Percentiles rank a stretch among this genome's conserved stretches.
Conservation (phyloP, 1,140 invertebrate species). For the Camponotus floridanus region DNA sequence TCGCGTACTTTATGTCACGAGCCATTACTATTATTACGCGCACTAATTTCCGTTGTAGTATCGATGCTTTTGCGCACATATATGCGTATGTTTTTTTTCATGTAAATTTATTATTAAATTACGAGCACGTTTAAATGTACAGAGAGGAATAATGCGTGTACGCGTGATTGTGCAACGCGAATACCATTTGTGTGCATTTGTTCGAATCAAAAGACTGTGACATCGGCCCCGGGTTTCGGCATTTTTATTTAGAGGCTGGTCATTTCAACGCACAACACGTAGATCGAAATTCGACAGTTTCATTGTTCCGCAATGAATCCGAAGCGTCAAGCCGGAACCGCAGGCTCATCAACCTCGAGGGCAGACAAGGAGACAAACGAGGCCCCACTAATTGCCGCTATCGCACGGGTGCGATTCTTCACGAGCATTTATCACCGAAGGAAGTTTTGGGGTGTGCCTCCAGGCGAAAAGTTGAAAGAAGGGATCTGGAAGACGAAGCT, state of each 20-base stretch:
- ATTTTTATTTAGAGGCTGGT: neutral
- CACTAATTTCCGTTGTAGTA: conserved; percentile 23
- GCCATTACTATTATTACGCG: conserved; percentile 16
- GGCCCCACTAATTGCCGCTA: conserved; percentile 77
- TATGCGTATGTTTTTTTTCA: too few relatives aligned
- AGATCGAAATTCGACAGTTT: conserved; percentile 47
- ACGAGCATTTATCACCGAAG: conserved; percentile 75
- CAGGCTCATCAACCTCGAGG: conserved; percentile 66
- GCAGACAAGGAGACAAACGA: conserved; percentile 75
- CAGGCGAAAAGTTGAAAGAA: conserved; percentile 78
- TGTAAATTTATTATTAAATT: too few relatives aligned
- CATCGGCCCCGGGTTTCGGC: neutral
- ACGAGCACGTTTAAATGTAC: neutral
- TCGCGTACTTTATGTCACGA: conserved; percentile 29
- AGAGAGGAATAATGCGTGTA: neutral
- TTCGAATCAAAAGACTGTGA: neutral
- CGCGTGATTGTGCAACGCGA: too few relatives aligned
- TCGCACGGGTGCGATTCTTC: conserved; percentile 72
- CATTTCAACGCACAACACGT: neutral
- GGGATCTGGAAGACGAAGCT: conserved; percentile 70
- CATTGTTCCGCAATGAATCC: conserved; percentile 48
- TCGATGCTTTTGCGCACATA: neutral
- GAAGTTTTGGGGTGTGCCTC: conserved; percentile 64
- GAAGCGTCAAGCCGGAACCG: conserved; percentile 46
- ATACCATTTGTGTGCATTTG: neutral